Conservation (phyloP, 2,888 invertebrate genomes). For the Pyrrhosoma nymphula region DNA sequence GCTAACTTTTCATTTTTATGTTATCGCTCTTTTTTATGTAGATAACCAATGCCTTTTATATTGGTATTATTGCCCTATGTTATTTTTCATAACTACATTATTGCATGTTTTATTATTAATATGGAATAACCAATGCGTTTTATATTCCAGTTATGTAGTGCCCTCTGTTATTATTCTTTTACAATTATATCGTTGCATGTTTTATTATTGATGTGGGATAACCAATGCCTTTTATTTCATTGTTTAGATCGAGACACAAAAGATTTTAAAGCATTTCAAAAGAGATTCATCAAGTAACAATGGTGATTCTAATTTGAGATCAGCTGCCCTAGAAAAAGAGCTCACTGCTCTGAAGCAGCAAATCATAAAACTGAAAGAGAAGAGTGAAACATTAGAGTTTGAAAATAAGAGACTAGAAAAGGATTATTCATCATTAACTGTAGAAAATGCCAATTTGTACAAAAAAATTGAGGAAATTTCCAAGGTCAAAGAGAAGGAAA, state of each 20-base stretch:
- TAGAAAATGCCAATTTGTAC: neutral
- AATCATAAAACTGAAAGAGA: neutral
- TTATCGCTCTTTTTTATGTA: neutral
- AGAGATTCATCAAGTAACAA: neutral
- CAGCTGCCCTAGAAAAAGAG: neutral
- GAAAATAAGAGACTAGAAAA: constrained; percentile 40
- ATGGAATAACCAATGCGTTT: neutral
- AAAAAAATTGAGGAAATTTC: constrained; percentile 6
- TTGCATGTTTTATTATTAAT: too few species aligned
- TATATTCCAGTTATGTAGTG: neutral
- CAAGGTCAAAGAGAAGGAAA: constrained; percentile 42
- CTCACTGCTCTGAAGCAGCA: neutral
- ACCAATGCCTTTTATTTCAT: neutral
- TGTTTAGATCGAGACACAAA: neutral
- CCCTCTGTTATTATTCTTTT: neutral
- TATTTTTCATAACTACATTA: too few species aligned
- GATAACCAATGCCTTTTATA: neutral
- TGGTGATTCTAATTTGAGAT: neutral
- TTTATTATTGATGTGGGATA: neutral
- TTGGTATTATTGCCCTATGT: too few species aligned
- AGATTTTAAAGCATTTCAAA: neutral
- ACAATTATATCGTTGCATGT: neutral
- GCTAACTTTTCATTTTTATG: neutral
- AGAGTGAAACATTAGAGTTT: neutral
- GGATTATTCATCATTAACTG: neutral